phyloP scores from a whole-genome alignment of 2,888 invertebrate genomes.

The Aporophyla lueneburgensis region DNA sequence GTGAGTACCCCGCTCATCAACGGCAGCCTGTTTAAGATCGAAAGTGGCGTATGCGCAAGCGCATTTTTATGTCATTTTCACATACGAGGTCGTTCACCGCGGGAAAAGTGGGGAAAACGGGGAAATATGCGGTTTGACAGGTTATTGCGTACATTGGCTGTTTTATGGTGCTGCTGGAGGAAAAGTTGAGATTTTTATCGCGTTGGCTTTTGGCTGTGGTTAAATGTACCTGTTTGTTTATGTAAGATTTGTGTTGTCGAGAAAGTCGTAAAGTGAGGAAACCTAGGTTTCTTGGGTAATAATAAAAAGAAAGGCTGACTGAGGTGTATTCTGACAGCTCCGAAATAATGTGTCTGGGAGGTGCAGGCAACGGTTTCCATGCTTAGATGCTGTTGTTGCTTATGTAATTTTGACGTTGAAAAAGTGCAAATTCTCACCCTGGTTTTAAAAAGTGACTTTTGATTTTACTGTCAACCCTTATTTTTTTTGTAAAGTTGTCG shows the following conservation, averaged over 20 bases:
- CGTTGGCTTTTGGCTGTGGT: slow-evolving; percentile 54
- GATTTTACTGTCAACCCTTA: no score
- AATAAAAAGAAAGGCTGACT: slow-evolving; percentile 10
- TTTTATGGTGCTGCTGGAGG: slow-evolving; percentile 49
- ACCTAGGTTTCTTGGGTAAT: slow-evolving; percentile 25
- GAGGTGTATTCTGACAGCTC: not conserved
- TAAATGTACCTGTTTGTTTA: slow-evolving; percentile 46
- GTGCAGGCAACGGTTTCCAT: not conserved
- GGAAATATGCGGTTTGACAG: slow-evolving; percentile 64
- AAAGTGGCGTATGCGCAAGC: slow-evolving; percentile 74
- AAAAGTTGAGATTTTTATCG: slow-evolving; percentile 64
- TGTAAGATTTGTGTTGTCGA: slow-evolving; percentile 42
- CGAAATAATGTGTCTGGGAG: not conserved
- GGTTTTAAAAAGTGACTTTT: no score
- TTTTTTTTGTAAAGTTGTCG: no score
- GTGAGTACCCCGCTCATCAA: slow-evolving; percentile 67
- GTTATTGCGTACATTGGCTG: slow-evolving; percentile 58
- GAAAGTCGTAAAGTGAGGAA: slow-evolving; percentile 47
- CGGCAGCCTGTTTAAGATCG: slow-evolving; percentile 75
- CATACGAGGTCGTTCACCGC: slow-evolving; percentile 70
- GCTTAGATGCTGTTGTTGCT: not conserved
- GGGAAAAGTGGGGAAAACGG: slow-evolving; percentile 69
- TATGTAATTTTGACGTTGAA: not conserved
- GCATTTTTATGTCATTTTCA: slow-evolving; percentile 80
- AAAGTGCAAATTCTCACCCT: no score